Base-by-base conservation (phyloP, 2,888 invertebrate species). In the Lasiommata megera region DNA sequence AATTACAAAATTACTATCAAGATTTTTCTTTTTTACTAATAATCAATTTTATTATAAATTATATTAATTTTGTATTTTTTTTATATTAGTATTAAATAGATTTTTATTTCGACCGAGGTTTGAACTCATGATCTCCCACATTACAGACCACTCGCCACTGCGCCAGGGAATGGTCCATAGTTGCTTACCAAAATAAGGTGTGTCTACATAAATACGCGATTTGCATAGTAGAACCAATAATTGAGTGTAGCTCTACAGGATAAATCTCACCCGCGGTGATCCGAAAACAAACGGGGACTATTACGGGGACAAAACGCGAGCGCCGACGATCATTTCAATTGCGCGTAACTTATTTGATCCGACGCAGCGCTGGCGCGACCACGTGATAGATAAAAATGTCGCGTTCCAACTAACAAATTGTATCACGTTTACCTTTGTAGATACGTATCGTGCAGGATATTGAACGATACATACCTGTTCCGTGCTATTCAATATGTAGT, bases 381-480 rank as follows among this genome's bases (percentile, higher is more conserved):
- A 29, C 62, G 31, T 48, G 54, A 62, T 54, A 54, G 62, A 18
- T 60, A 60, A 62, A 62, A 62, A 57, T 57, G 56, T 54, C 37
- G 54, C 51, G 54, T 40, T 34, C 28, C 9, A 38, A 5, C 47
- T 51, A 44, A 62, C 58, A 44, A 56, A 61, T 50, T 50, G 53
- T 40, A 29, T 18, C 50, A 28, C 31, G 58, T 50, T 43, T 31
- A 56, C 36, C 38, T 46, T 12, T 44, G 29, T 54, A 46, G 23
- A 11, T 29, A 56, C 44, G 44, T 28, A 36, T 43, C 43, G 23
- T 28, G 1, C 23, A 7, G 12, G 12, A 28, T 43, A 23, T 23
- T 23, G 23, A 23, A 23, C 23, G 23, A 5, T 23, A 23, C 23
- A 5, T n/a, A n/a, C n/a, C n/a, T 23, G 2, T 23, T 23, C 23